phyloP scores from a whole-genome alignment of 1,140 invertebrate species.

The Capitella teleta region DNA sequence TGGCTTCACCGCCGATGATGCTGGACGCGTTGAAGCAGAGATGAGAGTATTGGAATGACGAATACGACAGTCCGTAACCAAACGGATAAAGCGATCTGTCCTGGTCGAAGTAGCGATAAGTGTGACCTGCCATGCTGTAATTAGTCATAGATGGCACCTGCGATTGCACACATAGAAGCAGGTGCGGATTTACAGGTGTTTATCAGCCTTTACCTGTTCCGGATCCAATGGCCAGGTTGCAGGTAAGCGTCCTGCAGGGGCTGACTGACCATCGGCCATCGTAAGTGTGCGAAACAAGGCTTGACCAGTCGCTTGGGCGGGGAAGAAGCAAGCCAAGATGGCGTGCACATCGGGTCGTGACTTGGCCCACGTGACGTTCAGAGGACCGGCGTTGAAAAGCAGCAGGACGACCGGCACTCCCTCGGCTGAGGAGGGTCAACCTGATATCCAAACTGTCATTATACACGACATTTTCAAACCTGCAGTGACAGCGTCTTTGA shows the following conservation, averaged over 20 bases:
- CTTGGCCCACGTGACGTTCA: conserved; percentile 26
- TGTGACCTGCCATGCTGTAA: conserved; percentile 32
- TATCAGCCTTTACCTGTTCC: no score
- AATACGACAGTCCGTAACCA: conserved; percentile 17
- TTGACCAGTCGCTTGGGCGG: conserved; percentile 28
- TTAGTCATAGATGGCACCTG: conserved; percentile 30
- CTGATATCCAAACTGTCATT: no score
- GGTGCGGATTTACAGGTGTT: no score
- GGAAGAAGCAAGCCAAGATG: conserved; percentile 34
- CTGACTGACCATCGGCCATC: conserved; percentile 14
- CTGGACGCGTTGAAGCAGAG: conserved; percentile 3
- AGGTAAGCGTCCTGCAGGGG: conserved; percentile 28
- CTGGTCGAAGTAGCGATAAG: conserved; percentile 33
- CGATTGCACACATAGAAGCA: no score
- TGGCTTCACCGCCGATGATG: background rate
- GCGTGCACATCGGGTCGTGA: conserved; percentile 14
- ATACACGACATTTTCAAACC: background rate
- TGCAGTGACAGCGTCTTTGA: conserved; percentile 10
- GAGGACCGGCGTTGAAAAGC: conserved; percentile 30
- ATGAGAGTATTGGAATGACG: conserved; percentile 12
- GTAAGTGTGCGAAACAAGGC: conserved; percentile 20
- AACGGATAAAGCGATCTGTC: conserved; percentile 13
- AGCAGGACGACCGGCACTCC: conserved; percentile 18
- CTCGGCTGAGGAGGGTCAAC: background rate
- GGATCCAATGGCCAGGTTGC: conserved; percentile 23